Base-by-base conservation (phyloP, 1,140 invertebrate species). In the Anastatus disparis region DNA sequence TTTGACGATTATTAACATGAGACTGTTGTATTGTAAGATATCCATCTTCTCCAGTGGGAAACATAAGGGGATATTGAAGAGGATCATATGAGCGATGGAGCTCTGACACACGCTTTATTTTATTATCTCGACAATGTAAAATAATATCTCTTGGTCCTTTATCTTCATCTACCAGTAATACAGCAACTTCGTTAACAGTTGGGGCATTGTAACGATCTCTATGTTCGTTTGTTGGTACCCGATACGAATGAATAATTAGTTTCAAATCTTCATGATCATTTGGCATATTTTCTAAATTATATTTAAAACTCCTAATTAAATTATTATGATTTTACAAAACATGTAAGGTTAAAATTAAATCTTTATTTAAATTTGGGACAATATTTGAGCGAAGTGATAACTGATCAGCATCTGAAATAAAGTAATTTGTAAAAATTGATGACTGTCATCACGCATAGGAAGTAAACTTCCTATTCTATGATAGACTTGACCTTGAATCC, bases 251-350 rank as follows among this genome's bases (percentile, higher is more conserved):
- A 64, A 85, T 82, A 3, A 85, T 73, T 65, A 84, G 65, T 79
- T 78, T 79, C 61, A 82, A 75, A 59, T 79, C 67, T 78, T 86
- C 81, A 20, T 13, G 27, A 4, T 27, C 7, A 15, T 4, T 8
- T 46, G 79, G 79, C 79, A 86, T 82, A 50, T 68, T 66, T 20
- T 80, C 76, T 38, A 81, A 53, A 46, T 78, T 81, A 73, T 63
- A 82, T 79, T 81, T 85, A 66, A 86, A 87, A 74, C 80, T 58
- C 40, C 69, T 70, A 58, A 85, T 74, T 48, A 82, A 84, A 42
- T 67, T 59, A 75, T 85, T 78, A 76, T 84, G 75, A 75, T 82
- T 55, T 81, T 85, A 74, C 22, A 85, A 42, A 46, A 62, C 52
- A 75, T 84, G 80, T 64, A 83, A 68, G 31, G 75, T 68, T 72